Evolutionary conservation across 1,140 invertebrate species (phyloP).

Genomic region (Thalassaphorura encarpata): DNA sequence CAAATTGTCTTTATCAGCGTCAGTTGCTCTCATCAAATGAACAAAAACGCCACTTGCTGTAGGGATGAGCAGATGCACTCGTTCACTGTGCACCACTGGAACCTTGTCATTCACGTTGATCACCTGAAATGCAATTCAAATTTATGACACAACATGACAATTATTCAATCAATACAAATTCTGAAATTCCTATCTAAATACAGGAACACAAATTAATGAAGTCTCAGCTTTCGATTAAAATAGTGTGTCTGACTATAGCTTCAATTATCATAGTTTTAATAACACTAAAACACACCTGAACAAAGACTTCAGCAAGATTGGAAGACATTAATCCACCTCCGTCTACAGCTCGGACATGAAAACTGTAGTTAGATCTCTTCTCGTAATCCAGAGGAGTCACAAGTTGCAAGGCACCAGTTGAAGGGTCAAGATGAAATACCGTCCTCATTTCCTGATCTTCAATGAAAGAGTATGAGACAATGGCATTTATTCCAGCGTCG

Average conservation of each 20-base stretch:
- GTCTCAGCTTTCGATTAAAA: too few relatives aligned
- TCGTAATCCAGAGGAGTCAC: conserved; percentile 72
- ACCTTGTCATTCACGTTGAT: not conserved
- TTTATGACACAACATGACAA: too few relatives aligned
- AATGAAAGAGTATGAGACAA: conserved; percentile 73
- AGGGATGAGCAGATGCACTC: conserved; percentile 70
- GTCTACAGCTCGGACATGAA: conserved; percentile 77
- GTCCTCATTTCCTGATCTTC: conserved; percentile 44
- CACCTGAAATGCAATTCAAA: too few relatives aligned
- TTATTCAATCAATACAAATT: too few relatives aligned
- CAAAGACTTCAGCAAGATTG: conserved; percentile 56
- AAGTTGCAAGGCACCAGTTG: conserved; percentile 75
- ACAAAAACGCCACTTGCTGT: conserved; percentile 43
- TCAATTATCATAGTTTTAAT: too few relatives aligned
- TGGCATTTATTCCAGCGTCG: conserved; percentile 69
- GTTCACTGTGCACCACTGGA: conserved; percentile 33
- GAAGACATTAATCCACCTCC: conserved; percentile 63
- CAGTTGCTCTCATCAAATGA: conserved; percentile 54
- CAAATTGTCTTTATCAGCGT: conserved; percentile 58
- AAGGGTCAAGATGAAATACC: conserved; percentile 76
- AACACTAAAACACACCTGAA: too few relatives aligned
- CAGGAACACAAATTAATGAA: too few relatives aligned
- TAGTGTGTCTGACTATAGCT: too few relatives aligned
- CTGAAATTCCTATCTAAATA: too few relatives aligned
- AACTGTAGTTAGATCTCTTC: conserved; percentile 53